phyloP scores from a whole-genome alignment of 2,888 invertebrate genomes.

The Dolomedes plantarius region DNA sequence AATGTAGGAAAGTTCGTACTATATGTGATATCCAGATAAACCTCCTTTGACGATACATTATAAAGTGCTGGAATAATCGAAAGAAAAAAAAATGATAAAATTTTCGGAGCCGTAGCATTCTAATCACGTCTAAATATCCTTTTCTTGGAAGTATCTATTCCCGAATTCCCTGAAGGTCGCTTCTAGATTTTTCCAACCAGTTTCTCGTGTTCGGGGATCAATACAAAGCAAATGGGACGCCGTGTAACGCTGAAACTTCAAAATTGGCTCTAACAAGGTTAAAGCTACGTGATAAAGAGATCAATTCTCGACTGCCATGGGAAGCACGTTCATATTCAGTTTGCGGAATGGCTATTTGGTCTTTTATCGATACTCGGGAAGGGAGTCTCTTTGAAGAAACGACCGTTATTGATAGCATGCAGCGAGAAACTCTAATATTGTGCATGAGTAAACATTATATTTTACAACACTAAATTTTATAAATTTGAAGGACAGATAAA shows the following conservation, averaged over 20 bases:
- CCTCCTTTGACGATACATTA: too few species aligned
- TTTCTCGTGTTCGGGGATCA: constrained; percentile 52
- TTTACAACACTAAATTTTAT: too few species aligned
- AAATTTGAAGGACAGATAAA: too few species aligned
- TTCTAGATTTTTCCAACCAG: constrained; percentile 12
- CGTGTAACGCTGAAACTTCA: constrained; percentile 33
- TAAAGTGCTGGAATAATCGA: too few species aligned
- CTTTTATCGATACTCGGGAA: background rate
- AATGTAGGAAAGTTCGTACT: too few species aligned
- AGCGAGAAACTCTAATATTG: too few species aligned
- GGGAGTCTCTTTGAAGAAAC: background rate
- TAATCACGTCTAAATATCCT: too few species aligned
- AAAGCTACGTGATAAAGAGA: constrained; percentile 69
- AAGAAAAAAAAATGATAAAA: too few species aligned
- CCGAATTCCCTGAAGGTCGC: background rate
- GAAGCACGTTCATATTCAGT: constrained; percentile 31
- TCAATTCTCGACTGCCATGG: constrained; percentile 33
- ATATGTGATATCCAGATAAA: too few species aligned
- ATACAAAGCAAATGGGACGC: constrained; percentile 37
- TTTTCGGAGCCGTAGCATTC: too few species aligned
- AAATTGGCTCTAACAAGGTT: constrained; percentile 70
- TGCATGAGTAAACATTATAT: too few species aligned
- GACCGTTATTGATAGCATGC: background rate
- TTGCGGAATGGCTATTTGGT: background rate
- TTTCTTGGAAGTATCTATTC: background rate